Percentiles rank a stretch among this genome's conserved stretches.
Evolutionary conservation across 2,797 vertebrate species (phyloP).

Genomic region (Lagodon rhomboides): DNA sequence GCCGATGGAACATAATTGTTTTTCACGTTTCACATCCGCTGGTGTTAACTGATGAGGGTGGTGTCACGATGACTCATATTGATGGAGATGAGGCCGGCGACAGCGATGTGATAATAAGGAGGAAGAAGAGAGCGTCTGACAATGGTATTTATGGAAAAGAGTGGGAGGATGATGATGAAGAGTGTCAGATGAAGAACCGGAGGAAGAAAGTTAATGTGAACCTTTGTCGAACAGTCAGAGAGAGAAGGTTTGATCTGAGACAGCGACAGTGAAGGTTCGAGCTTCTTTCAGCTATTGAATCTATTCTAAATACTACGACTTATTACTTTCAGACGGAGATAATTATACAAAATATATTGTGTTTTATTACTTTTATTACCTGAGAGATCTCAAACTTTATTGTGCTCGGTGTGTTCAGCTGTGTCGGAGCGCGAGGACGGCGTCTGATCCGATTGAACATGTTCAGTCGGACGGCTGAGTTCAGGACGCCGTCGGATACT

Average conservation of each 20-base stretch:
- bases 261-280: background rate
- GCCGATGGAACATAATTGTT: conserved; percentile 17
- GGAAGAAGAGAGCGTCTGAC: background rate
- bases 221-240: background rate
- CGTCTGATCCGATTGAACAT: too few relatives aligned
- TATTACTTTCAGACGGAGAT: too few relatives aligned
- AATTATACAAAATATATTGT: too few relatives aligned
- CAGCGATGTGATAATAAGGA: background rate
- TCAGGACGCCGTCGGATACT: too few relatives aligned
- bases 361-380: too few relatives aligned
- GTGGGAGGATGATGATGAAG: background rate
- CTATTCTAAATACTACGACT: too few relatives aligned
- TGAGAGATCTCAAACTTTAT: too few relatives aligned
- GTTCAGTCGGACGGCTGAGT: too few relatives aligned
- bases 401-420: too few relatives aligned
- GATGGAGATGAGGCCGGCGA: conserved; percentile 43
- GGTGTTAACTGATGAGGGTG: conserved; percentile 72
- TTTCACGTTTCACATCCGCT: conserved; percentile 33
- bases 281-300: background rate
- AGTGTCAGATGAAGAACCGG: background rate
- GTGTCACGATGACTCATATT: background rate
- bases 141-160: background rate
- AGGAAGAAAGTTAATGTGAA: background rate
- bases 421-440: too few relatives aligned
- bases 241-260: background rate